Evolutionary conservation across 2,797 vertebrate genomes (phyloP).

Genomic region (Linurgus olivaceus): DNA sequence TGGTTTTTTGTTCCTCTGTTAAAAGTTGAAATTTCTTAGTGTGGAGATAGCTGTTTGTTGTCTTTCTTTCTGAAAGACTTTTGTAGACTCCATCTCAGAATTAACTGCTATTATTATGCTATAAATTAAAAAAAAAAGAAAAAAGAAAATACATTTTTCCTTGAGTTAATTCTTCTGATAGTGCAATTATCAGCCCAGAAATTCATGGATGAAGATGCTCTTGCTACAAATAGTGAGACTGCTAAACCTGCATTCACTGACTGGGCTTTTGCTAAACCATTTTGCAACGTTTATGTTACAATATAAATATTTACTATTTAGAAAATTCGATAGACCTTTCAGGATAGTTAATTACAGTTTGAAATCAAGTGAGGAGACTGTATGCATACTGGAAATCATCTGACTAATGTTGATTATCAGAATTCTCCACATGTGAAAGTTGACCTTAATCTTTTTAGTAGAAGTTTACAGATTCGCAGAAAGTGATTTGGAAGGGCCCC

Average conservation of each 20-base stretch:
- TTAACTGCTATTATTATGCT: neutral
- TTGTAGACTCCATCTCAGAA: neutral
- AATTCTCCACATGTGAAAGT: neutral
- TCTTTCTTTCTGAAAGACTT: neutral
- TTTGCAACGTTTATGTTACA: neutral
- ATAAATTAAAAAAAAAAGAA: neutral
- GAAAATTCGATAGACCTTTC: neutral
- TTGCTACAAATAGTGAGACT: neutral
- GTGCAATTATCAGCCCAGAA: neutral
- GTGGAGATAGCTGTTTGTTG: neutral
- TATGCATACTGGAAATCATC: neutral
- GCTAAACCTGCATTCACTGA: neutral
- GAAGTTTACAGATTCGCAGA: neutral
- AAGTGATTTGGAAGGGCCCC: neutral
- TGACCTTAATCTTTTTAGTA: neutral
- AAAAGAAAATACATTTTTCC: neutral
- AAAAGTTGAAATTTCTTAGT: neutral
- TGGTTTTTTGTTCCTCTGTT: neutral
- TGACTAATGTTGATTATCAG: neutral
- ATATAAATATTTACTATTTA: neutral
- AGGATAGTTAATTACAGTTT: neutral
- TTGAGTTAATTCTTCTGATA: neutral
- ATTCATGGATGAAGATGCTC: neutral
- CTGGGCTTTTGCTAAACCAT: neutral
- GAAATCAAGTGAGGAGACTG: neutral